Conservation (phyloP, 1,140 invertebrate species). For the Drosophila ogumai region DNA sequence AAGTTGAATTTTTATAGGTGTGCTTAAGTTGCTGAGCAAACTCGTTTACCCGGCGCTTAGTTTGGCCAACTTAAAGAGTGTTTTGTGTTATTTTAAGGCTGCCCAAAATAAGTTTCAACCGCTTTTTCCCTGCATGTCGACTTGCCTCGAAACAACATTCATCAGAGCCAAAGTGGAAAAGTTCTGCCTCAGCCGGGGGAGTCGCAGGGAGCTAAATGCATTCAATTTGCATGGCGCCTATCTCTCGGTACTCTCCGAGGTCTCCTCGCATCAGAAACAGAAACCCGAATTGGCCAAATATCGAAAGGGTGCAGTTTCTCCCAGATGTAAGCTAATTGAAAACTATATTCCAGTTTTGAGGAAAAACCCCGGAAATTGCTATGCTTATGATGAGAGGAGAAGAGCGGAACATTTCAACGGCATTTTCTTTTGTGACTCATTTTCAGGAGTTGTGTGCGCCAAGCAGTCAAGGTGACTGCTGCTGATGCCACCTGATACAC, state of each 20-base stretch:
- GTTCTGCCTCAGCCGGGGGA: constrained; percentile 17
- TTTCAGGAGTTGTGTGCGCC: constrained; percentile 9
- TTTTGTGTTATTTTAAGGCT: constrained; percentile 20
- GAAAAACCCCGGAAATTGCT: constrained; percentile 13
- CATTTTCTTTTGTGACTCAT: constrained; percentile 14
- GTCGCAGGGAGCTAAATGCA: constrained; percentile 21
- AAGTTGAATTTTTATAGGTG: constrained; percentile 59
- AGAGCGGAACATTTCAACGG: constrained; percentile 5
- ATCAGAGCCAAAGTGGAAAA: constrained; percentile 50
- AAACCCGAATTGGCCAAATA: constrained; percentile 12
- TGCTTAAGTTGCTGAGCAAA: constrained; percentile 52
- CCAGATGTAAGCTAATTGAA: constrained; percentile 15
- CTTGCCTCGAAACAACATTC: constrained; percentile 28
- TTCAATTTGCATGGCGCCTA: constrained; percentile 49
- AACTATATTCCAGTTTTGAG: constrained; percentile 14
- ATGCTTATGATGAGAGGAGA: constrained; percentile 6
- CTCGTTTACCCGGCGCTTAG: constrained; percentile 60
- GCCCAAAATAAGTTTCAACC: constrained; percentile 13
- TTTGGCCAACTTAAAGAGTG: constrained; percentile 45
- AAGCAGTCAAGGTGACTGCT: constrained; percentile 15
- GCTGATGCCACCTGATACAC: constrained; percentile 33
- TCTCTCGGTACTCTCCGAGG: not conserved
- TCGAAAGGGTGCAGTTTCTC: constrained; percentile 2
- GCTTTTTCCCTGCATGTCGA: not conserved
- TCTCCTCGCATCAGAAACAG: constrained; percentile 12